phyloP scores from a whole-genome alignment of 2,797 vertebrate genomes.

The Pipistrellus pipistrellus region DNA sequence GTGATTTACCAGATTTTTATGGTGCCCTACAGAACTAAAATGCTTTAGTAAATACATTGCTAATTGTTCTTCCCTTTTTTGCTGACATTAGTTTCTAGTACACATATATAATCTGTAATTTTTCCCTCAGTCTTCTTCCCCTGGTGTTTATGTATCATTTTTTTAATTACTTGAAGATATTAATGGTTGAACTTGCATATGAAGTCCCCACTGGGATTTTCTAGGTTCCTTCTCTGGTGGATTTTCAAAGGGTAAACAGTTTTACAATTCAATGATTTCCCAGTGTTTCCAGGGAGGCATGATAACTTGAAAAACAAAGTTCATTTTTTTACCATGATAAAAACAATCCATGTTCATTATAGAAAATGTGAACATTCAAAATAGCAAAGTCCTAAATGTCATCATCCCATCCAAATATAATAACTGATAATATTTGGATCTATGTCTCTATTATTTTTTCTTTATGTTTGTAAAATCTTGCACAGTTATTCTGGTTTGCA shows the following conservation, averaged over 20 bases:
- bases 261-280: constrained; percentile 64
- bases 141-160: neutral
- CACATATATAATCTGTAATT: constrained; percentile 53
- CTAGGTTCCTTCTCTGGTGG: constrained; percentile 17
- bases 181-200: constrained; percentile 57
- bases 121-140: neutral
- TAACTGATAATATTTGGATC: neutral
- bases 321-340: constrained; percentile 9
- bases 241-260: constrained; percentile 68
- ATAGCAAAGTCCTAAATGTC: constrained; percentile 19
- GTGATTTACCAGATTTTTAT: constrained; percentile 5
- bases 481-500: neutral
- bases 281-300: constrained; percentile 15
- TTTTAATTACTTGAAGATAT: constrained; percentile 64
- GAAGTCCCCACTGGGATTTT: constrained; percentile 36
- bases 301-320: constrained; percentile 26
- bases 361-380: neutral
- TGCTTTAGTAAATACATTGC: neutral
- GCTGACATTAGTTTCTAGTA: constrained; percentile 54
- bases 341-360: constrained; percentile 2
- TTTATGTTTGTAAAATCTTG: neutral
- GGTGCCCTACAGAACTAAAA: constrained; percentile 49
- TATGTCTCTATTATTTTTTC: neutral
- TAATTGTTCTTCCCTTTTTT: constrained; percentile 56
- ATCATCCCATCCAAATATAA: neutral